Evolutionary conservation across 2,888 invertebrate species (phyloP), one percentile per base, ranked within the genome.

Genomic region (Papilio demoleus): DNA sequence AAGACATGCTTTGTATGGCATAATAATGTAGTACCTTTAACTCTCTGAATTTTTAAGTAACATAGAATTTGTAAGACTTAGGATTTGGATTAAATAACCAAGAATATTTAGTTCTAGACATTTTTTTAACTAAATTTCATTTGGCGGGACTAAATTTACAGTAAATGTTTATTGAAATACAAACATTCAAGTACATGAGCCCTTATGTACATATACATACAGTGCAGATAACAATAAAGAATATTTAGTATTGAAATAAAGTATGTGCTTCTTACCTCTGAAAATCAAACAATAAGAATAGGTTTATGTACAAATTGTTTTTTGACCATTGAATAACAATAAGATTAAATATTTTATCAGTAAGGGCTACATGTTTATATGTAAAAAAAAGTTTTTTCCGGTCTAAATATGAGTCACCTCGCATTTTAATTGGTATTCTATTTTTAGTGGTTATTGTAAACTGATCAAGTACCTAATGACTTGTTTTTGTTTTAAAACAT

Each of bases 81-180:
- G 77, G 72, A 76, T 78, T 81, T 78, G 75, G 79, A 79, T 76
- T 82, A 76, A 83, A 82, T 83, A 65, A 81, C 75, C 80, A 76
- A 81, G 72, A 83, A 81, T 53, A 76, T 79, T 81, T 86, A 86
- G 85, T 85, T 88, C 85, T 89, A 88, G 89, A 80, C 85, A 84
- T 88, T 87, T 82, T 86, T 84, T 79, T 86, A 87, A 86, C 82
- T 82, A 80, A 80, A 79, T 73, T 74, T 68, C 68, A 81, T 80
- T 76, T 78, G 79, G 75, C 68, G 78, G 82, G 84, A 77, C 75
- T 81, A 74, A 75, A 72, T 87, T 83, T 85, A 85, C 81, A 80
- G 77, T 85, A 82, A 78, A 81, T 83, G 79, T 83, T 82, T 82
- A 79, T 70, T 73, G 71, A 71, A 40, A 34, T 63, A 36, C 3